Evolutionary conservation across 1,140 invertebrate genomes (phyloP).

Genomic region (Nebria ingens): DNA sequence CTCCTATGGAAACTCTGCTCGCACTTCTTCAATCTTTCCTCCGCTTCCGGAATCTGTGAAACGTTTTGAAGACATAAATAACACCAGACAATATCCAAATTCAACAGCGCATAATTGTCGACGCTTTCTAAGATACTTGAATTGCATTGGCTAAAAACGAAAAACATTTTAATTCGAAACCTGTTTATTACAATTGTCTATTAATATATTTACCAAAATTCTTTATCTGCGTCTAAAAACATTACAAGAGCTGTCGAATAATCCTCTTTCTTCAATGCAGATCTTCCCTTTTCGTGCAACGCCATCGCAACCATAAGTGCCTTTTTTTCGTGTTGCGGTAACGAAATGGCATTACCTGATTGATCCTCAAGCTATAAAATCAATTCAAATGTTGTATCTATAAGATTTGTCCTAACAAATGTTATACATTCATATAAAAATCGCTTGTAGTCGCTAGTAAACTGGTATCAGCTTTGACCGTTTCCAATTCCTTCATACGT

Average conservation of each 20-base stretch:
- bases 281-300: slow-evolving; percentile 63
- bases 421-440: slow-evolving; percentile 39
- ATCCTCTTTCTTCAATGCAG: slow-evolving; percentile 51
- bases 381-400: too few species aligned
- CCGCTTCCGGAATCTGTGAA: slow-evolving; percentile 58
- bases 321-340: slow-evolving; percentile 54
- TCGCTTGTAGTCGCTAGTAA: slow-evolving; percentile 36
- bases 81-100: slow-evolving; percentile 77
- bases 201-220: slow-evolving; percentile 45
- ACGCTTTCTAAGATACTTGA: slow-evolving; percentile 54
- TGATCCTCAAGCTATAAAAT: slow-evolving; percentile 62
- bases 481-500: slow-evolving; percentile 37
- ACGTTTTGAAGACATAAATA: slow-evolving; percentile 64
- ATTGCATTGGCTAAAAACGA: slow-evolving; percentile 47
- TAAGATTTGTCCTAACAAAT: too few species aligned
- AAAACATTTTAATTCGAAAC: slow-evolving; percentile 6
- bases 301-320: slow-evolving; percentile 61
- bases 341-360: slow-evolving; percentile 53
- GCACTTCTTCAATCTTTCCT: slow-evolving; percentile 49
- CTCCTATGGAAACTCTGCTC: slow-evolving; percentile 53
- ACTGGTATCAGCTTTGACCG: slow-evolving; percentile 42
- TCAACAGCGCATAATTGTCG: slow-evolving; percentile 71
- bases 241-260: slow-evolving; percentile 57
- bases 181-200: slow-evolving; percentile 10
- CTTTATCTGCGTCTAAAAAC: slow-evolving; percentile 63